A percentile compares a stretch with the other conserved stretches of the same genome.
Evolutionary conservation across 1,140 invertebrate genomes (phyloP).

Genomic region (Trichomalopsis sarcophagae): DNA sequence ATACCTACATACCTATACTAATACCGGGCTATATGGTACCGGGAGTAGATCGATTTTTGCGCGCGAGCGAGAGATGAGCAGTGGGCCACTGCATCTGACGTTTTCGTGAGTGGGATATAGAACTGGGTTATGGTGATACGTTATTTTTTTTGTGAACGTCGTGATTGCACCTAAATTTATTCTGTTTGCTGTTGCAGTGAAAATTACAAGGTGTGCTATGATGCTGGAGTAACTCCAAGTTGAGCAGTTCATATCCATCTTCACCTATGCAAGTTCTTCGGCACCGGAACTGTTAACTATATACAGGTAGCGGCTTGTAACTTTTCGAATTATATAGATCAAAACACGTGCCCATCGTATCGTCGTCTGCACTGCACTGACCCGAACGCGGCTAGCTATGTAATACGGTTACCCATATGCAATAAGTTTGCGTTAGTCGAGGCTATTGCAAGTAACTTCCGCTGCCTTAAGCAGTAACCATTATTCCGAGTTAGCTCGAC

Average conservation of each 20-base stretch:
- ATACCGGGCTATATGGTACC: background rate
- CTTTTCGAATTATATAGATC: background rate
- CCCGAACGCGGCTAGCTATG: too few relatives aligned
- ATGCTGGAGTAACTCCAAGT: background rate
- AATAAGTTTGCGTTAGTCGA: background rate
- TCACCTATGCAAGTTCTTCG: background rate
- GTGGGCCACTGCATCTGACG: too few relatives aligned
- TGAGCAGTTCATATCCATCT: background rate
- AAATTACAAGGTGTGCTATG: too few relatives aligned
- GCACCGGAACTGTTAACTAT: background rate
- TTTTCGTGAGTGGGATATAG: too few relatives aligned
- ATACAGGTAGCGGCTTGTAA: background rate
- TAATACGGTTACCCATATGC: background rate
- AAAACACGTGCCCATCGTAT: background rate
- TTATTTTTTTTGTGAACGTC: too few relatives aligned
- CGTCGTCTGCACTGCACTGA: background rate
- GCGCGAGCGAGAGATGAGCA: background rate
- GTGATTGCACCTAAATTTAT: too few relatives aligned
- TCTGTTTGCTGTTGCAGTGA: too few relatives aligned
- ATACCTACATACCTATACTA: background rate
- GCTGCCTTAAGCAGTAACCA: background rate
- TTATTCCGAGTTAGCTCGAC: background rate
- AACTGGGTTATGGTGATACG: too few relatives aligned
- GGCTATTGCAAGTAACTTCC: slow-evolving; percentile 11
- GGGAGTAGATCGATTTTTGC: background rate